These are phyloP conservation scores for Micrastur ruficollis DNA, from an alignment of 2,797 vertebrate species.

Conservation along the genomic window DNA sequence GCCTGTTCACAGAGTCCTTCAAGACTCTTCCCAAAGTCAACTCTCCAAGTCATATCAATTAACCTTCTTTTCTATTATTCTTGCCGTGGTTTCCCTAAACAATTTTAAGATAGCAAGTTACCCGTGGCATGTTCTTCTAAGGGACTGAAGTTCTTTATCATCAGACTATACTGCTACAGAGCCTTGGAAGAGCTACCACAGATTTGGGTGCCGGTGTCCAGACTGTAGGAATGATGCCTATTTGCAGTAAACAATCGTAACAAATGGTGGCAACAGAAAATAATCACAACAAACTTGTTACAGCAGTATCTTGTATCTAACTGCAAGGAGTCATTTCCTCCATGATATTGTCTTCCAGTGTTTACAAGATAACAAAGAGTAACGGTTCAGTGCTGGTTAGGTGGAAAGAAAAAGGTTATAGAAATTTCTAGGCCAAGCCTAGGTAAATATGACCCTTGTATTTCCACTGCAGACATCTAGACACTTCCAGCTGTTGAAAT, in stretches of 20 bases:
- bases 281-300: neutral
- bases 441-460: conserved; percentile 52
- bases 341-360: neutral
- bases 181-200: neutral
- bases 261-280: neutral
- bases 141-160: neutral
- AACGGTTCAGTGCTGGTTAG: neutral
- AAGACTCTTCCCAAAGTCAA: neutral
- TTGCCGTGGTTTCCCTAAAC: neutral
- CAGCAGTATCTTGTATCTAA: neutral
- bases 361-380: conserved; percentile 35
- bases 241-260: neutral
- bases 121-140: neutral
- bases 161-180: neutral
- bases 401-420: neutral
- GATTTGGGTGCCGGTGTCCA: neutral
- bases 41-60: neutral
- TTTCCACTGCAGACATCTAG: conserved; percentile 61
- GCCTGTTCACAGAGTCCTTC: neutral
- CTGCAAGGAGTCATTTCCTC: neutral
- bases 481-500: conserved; percentile 67
- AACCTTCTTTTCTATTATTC: neutral
- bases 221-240: neutral
- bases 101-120: neutral
- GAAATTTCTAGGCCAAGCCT: conserved; percentile 44